phyloP scores from a whole-genome alignment of 2,113 vertebrate species.

The Geococcyx californianus region DNA sequence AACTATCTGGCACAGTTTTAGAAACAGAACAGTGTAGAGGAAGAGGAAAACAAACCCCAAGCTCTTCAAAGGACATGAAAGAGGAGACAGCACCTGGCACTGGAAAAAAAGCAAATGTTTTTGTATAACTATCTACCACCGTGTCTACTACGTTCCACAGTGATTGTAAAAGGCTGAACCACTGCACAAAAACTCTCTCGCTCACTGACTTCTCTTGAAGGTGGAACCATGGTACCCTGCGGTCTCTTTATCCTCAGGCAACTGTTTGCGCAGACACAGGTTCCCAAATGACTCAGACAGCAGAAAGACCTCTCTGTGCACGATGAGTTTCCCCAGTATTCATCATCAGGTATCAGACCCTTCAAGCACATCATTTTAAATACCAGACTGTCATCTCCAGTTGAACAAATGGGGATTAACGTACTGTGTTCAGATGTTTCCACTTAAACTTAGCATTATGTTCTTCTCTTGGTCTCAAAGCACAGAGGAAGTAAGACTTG shows the following conservation, averaged over 20 bases:
- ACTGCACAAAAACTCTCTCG: neutral
- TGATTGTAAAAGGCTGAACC: neutral
- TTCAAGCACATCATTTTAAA: neutral
- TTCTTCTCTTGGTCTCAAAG: neutral
- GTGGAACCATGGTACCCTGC: neutral
- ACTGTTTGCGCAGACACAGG: neutral
- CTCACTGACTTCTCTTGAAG: neutral
- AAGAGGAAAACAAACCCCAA: neutral
- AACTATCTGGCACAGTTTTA: neutral
- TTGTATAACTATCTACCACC: neutral
- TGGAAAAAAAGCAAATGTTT: neutral
- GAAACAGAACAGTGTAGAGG: neutral
- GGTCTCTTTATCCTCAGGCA: neutral
- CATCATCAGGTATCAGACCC: neutral
- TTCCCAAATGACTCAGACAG: neutral
- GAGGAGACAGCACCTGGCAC: neutral
- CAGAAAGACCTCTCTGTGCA: neutral
- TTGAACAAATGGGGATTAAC: neutral
- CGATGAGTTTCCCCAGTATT: neutral
- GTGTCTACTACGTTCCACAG: neutral
- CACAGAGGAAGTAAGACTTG: neutral
- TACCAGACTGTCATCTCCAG: neutral
- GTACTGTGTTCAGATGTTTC: neutral
- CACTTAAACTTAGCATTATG: neutral
- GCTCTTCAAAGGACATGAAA: neutral